Conservation (phyloP, 2,797 vertebrate species). For the Phrynocephalus guinanensis region DNA sequence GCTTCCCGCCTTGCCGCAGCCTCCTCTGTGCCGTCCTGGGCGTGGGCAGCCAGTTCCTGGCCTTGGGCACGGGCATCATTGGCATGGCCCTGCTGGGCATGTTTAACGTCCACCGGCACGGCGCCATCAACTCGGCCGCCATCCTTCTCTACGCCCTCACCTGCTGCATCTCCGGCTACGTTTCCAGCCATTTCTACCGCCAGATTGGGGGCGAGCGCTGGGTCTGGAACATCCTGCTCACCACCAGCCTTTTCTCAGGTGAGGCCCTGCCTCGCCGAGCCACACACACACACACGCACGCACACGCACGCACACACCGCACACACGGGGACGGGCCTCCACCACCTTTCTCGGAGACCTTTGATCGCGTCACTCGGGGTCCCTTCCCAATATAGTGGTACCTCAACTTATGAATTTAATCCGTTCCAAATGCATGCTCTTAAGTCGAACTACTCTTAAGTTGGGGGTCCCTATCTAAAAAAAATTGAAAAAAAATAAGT, state of each 20-base stretch:
- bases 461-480: no score
- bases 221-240: slow-evolving; percentile 96
- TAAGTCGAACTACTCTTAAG: no score
- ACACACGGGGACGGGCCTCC: no score
- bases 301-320: no score
- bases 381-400: neutral
- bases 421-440: no score
- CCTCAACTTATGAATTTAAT: no score
- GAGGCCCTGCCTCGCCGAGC: slow-evolving; percentile 28
- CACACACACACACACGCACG: no score
- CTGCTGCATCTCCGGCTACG: slow-evolving; percentile 92
- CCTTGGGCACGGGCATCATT: slow-evolving; percentile 91
- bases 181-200: slow-evolving; percentile 92
- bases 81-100: slow-evolving; percentile 91
- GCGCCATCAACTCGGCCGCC: slow-evolving; percentile 92
- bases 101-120: slow-evolving; percentile 93
- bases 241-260: slow-evolving; percentile 93
- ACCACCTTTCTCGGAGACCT: neutral
- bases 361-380: neutral
- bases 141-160: slow-evolving; percentile 92
- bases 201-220: slow-evolving; percentile 91
- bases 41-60: slow-evolving; percentile 92
- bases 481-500: no score
- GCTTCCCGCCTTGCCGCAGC: slow-evolving; percentile 89
- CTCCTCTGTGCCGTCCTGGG: slow-evolving; percentile 90